Conservation (phyloP, 2,113 vertebrate species). For the Rhynchopsitta pachyrhyncha region DNA sequence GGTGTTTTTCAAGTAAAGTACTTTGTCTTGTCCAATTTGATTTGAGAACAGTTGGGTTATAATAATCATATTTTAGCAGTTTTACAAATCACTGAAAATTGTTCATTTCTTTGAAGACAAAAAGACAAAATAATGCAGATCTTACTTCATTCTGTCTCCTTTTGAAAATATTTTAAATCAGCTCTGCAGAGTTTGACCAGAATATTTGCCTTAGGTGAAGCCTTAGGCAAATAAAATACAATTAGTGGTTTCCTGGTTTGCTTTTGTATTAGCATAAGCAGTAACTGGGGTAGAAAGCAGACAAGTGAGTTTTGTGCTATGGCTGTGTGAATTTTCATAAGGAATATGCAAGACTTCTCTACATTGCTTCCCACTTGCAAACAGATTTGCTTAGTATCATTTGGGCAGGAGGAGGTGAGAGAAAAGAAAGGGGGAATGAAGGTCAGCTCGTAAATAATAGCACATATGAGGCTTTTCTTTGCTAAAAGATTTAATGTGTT, state of each 20-base stretch:
- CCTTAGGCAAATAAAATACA: not conserved
- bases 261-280: not conserved
- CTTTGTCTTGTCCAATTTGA: not conserved
- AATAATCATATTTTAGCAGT: not conserved
- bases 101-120: not conserved
- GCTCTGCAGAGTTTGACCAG: not conserved
- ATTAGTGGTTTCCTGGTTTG: not conserved
- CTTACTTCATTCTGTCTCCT: not conserved
- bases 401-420: not conserved
- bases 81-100: not conserved
- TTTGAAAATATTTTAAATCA: not conserved
- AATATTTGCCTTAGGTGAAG: not conserved
- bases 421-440: not conserved
- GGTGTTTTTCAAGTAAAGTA: not conserved
- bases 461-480: not conserved
- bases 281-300: not conserved
- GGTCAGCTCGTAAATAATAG: conserved; percentile 14
- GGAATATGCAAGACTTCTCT: not conserved
- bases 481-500: not conserved
- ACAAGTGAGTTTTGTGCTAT: not conserved
- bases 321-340: not conserved
- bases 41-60: not conserved
- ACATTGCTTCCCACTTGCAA: not conserved
- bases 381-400: not conserved
- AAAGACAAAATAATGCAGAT: not conserved